Evolutionary conservation across 2,888 invertebrate genomes (phyloP), one percentile per base, ranked within the genome.

Genomic region (Dryomyza anilis): DNA sequence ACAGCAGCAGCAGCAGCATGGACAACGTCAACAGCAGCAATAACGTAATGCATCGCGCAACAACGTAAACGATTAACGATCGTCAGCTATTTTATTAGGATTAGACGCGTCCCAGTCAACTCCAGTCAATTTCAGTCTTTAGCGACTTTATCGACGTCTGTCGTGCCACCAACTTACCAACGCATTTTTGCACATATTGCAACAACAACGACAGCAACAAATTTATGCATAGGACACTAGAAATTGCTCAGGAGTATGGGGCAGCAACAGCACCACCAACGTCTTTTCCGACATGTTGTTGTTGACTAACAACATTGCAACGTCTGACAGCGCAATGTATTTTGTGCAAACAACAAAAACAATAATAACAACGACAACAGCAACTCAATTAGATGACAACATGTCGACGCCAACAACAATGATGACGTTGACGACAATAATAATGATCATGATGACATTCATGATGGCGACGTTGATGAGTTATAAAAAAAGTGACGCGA

Each of bases 351-450:
- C 57, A 57, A 39, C 57, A 57, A 57, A 0, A 57, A 39, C 30
- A 48, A 23, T 30, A 64, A 45, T 16, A 55, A 63, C 27, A 53
- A 19, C 30, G 36, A 55, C 19, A 64, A 39, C 69, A 74, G 78
- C 78, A 78, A 78, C 78, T 78, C 78, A 78, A 78, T 78, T 78
- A 78, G 76, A 71, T 72, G 76, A 71, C 75, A 72, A 72, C 64
- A 63, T 63, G 57, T 39, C 57, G 65, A 68, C 63, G 66, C 66
- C 67, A 66, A 61, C 64, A 63, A 65, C 50, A 61, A 50, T 57
- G 61, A 68, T 61, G 65, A 63, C 65, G 63, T 64, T 67, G 69
- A 63, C 5, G 43, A 5, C 45, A 69, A 68, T 69, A 70, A 68
- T 64, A 67, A 61, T 68, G 59, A 64, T 66, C 65, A 65, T 69